Evolutionary conservation across 2,888 invertebrate genomes (phyloP).

Genomic region (Tethea ocularis): DNA sequence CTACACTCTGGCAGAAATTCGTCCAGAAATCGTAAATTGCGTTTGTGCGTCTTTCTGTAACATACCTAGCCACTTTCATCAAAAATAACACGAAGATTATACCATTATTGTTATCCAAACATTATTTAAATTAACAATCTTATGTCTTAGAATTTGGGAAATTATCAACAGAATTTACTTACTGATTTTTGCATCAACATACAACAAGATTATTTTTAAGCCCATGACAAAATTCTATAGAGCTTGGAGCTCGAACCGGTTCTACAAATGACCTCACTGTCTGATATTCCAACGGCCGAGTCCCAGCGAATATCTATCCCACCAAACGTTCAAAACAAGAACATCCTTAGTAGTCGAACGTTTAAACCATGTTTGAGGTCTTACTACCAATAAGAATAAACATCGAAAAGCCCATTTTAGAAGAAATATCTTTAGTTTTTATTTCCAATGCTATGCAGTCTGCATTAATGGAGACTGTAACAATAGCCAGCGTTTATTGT

Average conservation of each 20-base stretch:
- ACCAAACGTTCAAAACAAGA: background rate
- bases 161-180: background rate
- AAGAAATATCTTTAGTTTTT: background rate
- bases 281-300: slow-evolving; percentile 51
- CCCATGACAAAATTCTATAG: slow-evolving; percentile 33
- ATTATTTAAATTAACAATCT: no score
- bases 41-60: background rate
- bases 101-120: no score
- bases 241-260: slow-evolving; percentile 59
- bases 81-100: no score
- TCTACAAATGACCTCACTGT: slow-evolving; percentile 68
- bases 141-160: background rate
- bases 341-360: no score
- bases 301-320: slow-evolving; percentile 9
- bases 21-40: background rate
- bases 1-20: no score
- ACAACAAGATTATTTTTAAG: slow-evolving; percentile 33
- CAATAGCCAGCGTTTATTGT: background rate
- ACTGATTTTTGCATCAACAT: slow-evolving; percentile 2
- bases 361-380: background rate
- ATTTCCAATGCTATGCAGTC: background rate
- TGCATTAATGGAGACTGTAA: background rate
- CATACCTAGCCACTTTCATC: no score
- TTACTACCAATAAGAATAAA: background rate
- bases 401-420: background rate